phyloP scores from a whole-genome alignment of 37 sponge, comb jelly and placozoan species.

The Chondrosia reniformis region DNA sequence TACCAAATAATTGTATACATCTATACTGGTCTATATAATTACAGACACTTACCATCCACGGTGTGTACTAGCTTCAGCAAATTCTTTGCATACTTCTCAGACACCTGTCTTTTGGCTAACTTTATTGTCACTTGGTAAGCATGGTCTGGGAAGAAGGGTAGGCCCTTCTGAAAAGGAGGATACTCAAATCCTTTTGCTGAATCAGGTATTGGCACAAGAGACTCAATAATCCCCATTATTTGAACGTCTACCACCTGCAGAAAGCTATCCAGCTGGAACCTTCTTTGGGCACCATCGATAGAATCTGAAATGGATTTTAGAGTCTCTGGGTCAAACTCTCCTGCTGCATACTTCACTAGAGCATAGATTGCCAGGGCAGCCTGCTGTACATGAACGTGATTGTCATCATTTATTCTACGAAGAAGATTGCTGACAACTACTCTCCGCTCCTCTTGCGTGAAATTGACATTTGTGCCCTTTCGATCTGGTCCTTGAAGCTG shows the following conservation, averaged over 20 bases:
- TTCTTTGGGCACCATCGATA: not conserved
- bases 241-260: not conserved
- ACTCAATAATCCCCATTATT: not conserved
- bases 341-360: not conserved
- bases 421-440: not conserved
- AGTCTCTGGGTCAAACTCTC: not conserved
- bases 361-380: conserved; percentile 6
- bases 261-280: not conserved
- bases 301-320: not conserved
- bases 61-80: not conserved
- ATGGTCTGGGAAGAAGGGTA: conserved; percentile 42
- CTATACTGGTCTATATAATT: no score
- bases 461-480: not conserved
- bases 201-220: not conserved
- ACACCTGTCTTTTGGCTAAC: not conserved
- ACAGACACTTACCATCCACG: conserved; percentile 12
- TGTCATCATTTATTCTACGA: not conserved
- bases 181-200: conserved; percentile 3
- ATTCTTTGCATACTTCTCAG: not conserved
- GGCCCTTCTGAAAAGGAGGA: conserved; percentile 45
- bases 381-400: not conserved
- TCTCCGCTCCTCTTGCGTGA: conserved; percentile 1
- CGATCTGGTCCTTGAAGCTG: not conserved
- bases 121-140: conserved; percentile 26
- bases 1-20: no score